Evolutionary conservation across 2,888 invertebrate genomes (phyloP).

Genomic region (Palloptera scutellata): DNA sequence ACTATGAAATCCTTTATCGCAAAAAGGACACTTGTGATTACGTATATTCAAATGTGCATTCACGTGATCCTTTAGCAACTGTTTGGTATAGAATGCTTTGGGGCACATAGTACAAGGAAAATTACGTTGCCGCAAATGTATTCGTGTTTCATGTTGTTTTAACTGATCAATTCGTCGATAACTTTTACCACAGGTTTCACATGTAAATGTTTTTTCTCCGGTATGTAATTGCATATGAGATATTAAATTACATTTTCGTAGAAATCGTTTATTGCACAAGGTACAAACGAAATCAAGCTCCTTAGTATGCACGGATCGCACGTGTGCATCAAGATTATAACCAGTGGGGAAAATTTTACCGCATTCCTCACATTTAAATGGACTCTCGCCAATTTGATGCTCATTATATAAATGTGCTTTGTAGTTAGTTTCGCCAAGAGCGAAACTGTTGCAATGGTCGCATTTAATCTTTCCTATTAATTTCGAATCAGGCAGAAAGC

Average conservation of each 20-base stretch:
- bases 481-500: constrained; percentile 46
- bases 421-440: constrained; percentile 44
- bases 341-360: constrained; percentile 45
- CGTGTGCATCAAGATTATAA: constrained; percentile 40
- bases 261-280: constrained; percentile 20
- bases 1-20: constrained; percentile 52
- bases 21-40: constrained; percentile 50
- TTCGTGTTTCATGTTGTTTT: constrained; percentile 39
- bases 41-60: constrained; percentile 53
- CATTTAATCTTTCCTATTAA: constrained; percentile 43
- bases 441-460: constrained; percentile 43
- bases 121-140: constrained; percentile 33
- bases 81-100: constrained; percentile 47
- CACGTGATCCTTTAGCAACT: constrained; percentile 48
- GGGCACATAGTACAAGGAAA: constrained; percentile 33
- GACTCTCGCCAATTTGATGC: constrained; percentile 48
- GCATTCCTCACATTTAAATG: constrained; percentile 46
- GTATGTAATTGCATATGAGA: constrained; percentile 48
- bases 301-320: constrained; percentile 47
- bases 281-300: constrained; percentile 44
- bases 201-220: constrained; percentile 46
- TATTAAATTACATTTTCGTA: constrained; percentile 13
- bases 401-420: constrained; percentile 47
- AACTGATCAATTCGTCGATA: constrained; percentile 47
- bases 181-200: constrained; percentile 51